A percentile compares a stretch with the other conserved stretches of the same genome.
Evolutionary conservation across 2,888 invertebrate genomes (phyloP).

Genomic region (Cordilura impudica): DNA sequence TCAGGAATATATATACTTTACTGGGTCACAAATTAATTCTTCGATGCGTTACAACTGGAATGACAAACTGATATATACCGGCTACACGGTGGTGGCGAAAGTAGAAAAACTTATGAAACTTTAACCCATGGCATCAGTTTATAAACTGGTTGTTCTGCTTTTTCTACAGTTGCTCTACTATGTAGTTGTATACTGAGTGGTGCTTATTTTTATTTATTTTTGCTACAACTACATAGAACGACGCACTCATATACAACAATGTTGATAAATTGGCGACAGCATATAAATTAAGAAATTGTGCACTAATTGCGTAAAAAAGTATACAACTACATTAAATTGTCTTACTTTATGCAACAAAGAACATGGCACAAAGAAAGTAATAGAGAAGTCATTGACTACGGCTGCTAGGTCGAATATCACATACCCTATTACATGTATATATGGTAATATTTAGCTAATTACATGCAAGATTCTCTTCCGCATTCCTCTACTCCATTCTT

Average conservation of each 20-base stretch:
- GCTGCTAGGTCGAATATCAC: neutral
- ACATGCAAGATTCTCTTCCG: too few relatives aligned
- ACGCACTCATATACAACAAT: conserved; percentile 20
- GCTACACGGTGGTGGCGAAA: neutral
- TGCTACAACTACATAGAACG: conserved; percentile 4
- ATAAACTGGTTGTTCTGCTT: conserved; percentile 37
- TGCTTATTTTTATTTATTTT: conserved; percentile 9
- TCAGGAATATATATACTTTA: too few relatives aligned
- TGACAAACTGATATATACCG: too few relatives aligned
- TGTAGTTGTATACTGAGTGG: neutral
- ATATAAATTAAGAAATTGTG: conserved; percentile 76
- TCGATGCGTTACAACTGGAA: too few relatives aligned
- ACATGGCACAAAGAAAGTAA: neutral
- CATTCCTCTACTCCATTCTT: too few relatives aligned
- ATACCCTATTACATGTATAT: too few relatives aligned
- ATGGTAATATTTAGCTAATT: too few relatives aligned
- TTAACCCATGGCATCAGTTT: conserved; percentile 19
- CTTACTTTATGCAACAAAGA: conserved; percentile 28
- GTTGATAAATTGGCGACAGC: conserved; percentile 75
- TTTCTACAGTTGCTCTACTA: conserved; percentile 10
- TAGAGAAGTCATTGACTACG: neutral
- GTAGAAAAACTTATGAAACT: neutral
- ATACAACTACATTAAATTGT: conserved; percentile 39
- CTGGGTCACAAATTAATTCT: too few relatives aligned
- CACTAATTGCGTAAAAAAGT: conserved; percentile 73